These are phyloP conservation scores for Zygogramma bicolorata DNA, from an alignment of 2,888 invertebrate species.

Conservation along the genomic window DNA sequence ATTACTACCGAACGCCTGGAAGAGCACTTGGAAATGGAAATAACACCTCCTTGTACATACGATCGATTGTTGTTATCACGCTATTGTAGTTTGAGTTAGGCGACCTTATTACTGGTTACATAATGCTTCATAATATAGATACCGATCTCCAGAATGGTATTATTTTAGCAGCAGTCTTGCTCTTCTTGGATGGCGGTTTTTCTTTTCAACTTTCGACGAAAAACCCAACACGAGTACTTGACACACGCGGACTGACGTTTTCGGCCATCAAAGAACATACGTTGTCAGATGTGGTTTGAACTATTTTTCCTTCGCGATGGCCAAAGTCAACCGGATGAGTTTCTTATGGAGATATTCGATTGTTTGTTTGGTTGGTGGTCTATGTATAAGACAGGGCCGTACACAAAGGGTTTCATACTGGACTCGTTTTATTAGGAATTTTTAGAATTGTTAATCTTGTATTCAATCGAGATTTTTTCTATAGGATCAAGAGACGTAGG, in stretches of 20 bases:
- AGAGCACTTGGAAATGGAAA: neutral
- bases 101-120: conserved; percentile 3
- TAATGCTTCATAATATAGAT: neutral
- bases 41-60: neutral
- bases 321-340: neutral
- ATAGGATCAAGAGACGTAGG: too few species aligned
- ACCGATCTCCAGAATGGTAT: neutral
- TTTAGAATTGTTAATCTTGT: too few species aligned
- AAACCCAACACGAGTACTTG: neutral
- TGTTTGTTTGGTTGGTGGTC: neutral
- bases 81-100: neutral
- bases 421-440: too few species aligned
- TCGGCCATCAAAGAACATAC: neutral
- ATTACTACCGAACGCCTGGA: conserved; percentile 3
- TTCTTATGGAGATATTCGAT: neutral
- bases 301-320: neutral
- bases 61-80: neutral
- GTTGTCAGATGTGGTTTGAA: neutral
- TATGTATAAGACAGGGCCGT: neutral
- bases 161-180: neutral
- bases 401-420: too few species aligned
- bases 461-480: too few species aligned
- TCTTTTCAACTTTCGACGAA: neutral
- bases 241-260: neutral
- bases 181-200: neutral